Evolutionary conservation across 2,113 vertebrate genomes (phyloP).

Genomic region (Oncorhynchus tshawytscha): DNA sequence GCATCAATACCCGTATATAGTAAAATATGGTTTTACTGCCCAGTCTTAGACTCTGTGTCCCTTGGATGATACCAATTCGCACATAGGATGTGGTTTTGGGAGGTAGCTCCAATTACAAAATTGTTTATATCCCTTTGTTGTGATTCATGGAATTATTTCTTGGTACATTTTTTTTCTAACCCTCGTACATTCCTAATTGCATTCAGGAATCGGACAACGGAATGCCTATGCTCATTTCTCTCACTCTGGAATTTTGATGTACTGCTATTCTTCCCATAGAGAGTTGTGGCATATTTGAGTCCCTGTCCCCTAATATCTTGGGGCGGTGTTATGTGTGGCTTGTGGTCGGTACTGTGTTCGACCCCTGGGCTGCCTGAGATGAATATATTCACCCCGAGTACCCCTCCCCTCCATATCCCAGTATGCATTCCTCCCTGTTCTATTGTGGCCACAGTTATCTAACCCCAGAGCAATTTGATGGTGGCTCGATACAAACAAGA

Average conservation of each 20-base stretch:
- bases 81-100: conserved; percentile 79
- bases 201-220: neutral
- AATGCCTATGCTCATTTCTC: neutral
- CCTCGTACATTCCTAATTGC: neutral
- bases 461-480: conserved; percentile 16
- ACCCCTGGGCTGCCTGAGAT: neutral
- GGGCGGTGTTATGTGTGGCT: neutral
- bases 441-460: conserved; percentile 10
- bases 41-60: conserved; percentile 35
- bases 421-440: conserved; percentile 6
- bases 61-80: conserved; percentile 78
- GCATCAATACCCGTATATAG: too few species aligned
- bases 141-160: neutral
- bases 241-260: neutral
- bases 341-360: neutral
- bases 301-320: neutral
- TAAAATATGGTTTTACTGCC: too few species aligned
- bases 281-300: neutral
- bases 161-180: neutral
- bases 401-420: neutral
- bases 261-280: neutral
- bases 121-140: conserved; percentile 63
- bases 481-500: conserved; percentile 2
- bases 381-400: neutral
- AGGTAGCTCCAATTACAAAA: conserved; percentile 78